These are phyloP conservation scores for Drosophila kikkawai DNA, from an alignment of 1,140 invertebrate species.

Conservation along the genomic window DNA sequence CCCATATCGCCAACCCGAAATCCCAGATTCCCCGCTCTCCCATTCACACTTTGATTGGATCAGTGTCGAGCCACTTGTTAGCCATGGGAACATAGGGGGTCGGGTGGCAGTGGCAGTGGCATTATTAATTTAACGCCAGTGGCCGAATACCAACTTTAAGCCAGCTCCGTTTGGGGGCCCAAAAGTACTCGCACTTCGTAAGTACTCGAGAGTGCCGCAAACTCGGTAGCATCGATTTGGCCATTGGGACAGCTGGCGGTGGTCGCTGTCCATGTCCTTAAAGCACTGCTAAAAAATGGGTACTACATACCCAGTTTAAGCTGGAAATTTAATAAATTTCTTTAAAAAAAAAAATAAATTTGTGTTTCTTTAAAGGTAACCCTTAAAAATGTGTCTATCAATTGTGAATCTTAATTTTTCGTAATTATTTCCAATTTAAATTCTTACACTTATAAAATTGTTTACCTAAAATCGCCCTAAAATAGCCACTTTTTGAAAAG, in stretches of 20 bases:
- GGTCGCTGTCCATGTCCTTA: conserved; percentile 1
- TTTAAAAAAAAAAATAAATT: neutral
- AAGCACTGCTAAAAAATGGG: neutral
- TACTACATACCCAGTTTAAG: neutral
- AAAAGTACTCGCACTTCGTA: conserved; percentile 19
- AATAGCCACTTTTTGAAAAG: no score
- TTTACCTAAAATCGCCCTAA: no score
- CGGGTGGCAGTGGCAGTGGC: neutral
- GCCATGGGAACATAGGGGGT: neutral
- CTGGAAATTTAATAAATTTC: neutral
- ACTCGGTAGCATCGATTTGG: conserved; percentile 44
- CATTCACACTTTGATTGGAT: conserved; percentile 16
- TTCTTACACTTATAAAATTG: no score
- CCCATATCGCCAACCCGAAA: neutral
- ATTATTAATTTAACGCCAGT: conserved; percentile 43
- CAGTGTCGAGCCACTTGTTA: conserved; percentile 34
- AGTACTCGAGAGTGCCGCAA: conserved; percentile 37
- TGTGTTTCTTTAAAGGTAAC: no score
- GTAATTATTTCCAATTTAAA: neutral
- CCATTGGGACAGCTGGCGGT: conserved; percentile 47
- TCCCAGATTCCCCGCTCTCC: conserved; percentile 2
- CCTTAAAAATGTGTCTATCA: no score
- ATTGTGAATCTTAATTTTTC: no score
- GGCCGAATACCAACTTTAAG: conserved; percentile 28
- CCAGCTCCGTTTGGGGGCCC: neutral